Conservation (phyloP, 2,888 invertebrate genomes). For the Sthenelais limicola region DNA sequence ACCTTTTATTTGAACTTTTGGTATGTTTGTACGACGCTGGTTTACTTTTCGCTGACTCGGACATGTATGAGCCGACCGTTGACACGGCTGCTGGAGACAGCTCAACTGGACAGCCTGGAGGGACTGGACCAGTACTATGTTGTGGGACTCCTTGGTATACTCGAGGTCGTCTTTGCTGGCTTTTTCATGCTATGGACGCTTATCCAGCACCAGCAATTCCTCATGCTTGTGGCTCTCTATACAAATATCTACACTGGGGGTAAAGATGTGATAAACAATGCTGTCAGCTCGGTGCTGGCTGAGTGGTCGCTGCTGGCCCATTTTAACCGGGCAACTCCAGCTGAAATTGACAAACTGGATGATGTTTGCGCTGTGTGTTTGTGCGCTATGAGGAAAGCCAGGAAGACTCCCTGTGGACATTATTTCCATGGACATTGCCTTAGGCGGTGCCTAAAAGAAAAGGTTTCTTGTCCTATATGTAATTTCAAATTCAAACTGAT, state of each 20-base stretch:
- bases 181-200: slow-evolving; percentile 44
- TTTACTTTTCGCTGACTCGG: slow-evolving; percentile 29
- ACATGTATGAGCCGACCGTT: slow-evolving; percentile 6
- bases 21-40: slow-evolving; percentile 15
- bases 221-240: slow-evolving; percentile 45
- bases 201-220: slow-evolving; percentile 30
- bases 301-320: slow-evolving; percentile 44
- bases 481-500: too few relatives aligned
- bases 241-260: slow-evolving; percentile 43
- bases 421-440: slow-evolving; percentile 46
- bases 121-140: slow-evolving; percentile 47
- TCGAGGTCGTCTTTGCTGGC: slow-evolving; percentile 28
- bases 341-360: slow-evolving; percentile 34
- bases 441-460: slow-evolving; percentile 41
- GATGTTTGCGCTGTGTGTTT: slow-evolving; percentile 47
- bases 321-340: slow-evolving; percentile 40
- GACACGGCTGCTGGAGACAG: slow-evolving; percentile 5
- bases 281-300: slow-evolving; percentile 24
- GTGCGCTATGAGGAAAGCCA: slow-evolving; percentile 39
- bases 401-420: slow-evolving; percentile 44
- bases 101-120: slow-evolving; percentile 42
- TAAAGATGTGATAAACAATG: slow-evolving; percentile 25
- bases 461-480: slow-evolving; percentile 42
- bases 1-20: slow-evolving; percentile 1
- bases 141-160: slow-evolving; percentile 20